Evolutionary conservation across 2,888 invertebrate species (phyloP), one percentile per base, ranked within the genome.

Genomic region (Parochlus steinenii): DNA sequence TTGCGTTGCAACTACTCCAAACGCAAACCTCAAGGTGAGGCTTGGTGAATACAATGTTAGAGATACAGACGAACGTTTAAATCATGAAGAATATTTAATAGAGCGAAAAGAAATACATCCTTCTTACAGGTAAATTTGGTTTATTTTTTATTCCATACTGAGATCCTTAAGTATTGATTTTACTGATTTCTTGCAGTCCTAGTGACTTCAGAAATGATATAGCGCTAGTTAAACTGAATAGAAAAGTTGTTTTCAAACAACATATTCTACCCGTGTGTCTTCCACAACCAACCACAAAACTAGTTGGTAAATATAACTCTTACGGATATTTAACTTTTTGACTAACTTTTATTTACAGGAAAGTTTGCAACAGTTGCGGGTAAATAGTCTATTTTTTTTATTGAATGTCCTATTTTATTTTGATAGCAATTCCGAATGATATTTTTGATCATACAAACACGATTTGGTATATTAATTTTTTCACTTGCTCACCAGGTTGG

Each of bases 41-140:
- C 64, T 90, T 0, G 90, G 90, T 1, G 90, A 92, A 53, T 89
- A 87, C 85, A 89, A 92, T 54, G 87, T 90, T 0, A 60, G 86
- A 1, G 85, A 81, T 34, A 72, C 79, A 12, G 76, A 79, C 10
- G 90, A 90, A 51, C 66, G 80, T 14, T 69, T 80, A 36, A 67
- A 76, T 1, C 86, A 89, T 53, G 90, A 90, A 49, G 90, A 92
- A 56, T 90, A 67, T 50, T 71, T 75, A 3, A 83, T 90, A 2
- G 86, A 87, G 49, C 64, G 86, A 33, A 89, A 89, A 53, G 87
- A 89, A 58, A 87, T 87, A 0, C 89, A 89, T 51, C 87, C 87
- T 0, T 70, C 80, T 31, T 92, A 90, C 51, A 86, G n/a, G n/a
- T n/a, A n/a, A n/a, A n/a, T n/a, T n/a, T n/a, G n/a, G n/a, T n/a